Evolutionary conservation across 2,888 invertebrate genomes (phyloP), one percentile per base, ranked within the genome.

Genomic region (Drosophila rubida): DNA sequence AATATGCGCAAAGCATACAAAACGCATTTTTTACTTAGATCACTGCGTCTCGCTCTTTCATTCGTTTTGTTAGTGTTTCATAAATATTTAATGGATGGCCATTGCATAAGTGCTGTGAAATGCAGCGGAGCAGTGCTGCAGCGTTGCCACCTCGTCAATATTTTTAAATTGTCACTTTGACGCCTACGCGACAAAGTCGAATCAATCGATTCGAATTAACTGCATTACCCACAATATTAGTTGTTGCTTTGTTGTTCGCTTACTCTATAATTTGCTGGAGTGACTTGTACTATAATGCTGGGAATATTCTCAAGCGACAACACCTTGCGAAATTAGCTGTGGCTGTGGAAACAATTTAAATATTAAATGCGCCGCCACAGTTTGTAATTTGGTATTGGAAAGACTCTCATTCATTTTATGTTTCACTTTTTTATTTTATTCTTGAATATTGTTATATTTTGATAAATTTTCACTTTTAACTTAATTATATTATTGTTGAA

Each of bases 81-180:
- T 88, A 80, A 88, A 83, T 88, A 84, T 87, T 88, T 70, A 53
- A 84, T 80, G 41, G 53, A 14, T 57, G 54, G 19, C 14, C 53
- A 57, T 69, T 86, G 73, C 77, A 83, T 58, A 75, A 82, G 65
- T 66, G 32, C 27, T 51, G 53, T 25, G 22, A 69, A 73, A 73
- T 62, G 63, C 69, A 73, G 53, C 54, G 19, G 49, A 71, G 66
- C 37, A 48, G n/a, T 51, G 35, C 13, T 7, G 8, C 44, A 76
- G 71, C 11, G 76, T 25, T 73, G 57, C 53, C 65, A 49, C 8
- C 45, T 22, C 11, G 25, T 45, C 27, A 14, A 8, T n/a, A 35
- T 4, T 37, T 19, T 39, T 19, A n/a, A n/a, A n/a, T 32, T 32
- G 32, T 32, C 32, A 32, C 32, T 32, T 32, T 32, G 32, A 4